Base-by-base conservation (phyloP, 2,113 vertebrate species). In the Oncorhynchus nerka region DNA sequence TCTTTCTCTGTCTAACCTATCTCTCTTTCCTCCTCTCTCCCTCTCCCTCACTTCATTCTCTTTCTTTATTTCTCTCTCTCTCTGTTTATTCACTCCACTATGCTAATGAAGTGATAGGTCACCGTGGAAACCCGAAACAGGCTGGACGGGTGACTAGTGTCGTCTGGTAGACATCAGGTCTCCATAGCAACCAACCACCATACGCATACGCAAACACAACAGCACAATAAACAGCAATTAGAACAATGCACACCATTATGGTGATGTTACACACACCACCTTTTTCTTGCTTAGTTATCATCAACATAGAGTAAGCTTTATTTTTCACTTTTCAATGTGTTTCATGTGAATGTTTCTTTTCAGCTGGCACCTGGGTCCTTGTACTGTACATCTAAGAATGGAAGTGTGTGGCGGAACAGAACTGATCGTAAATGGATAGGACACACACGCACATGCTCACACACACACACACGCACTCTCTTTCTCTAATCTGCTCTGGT, bases 61-160 rank as follows among this genome's bases (percentile, higher is more conserved):
- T 28, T 9, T 30, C 65, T 32, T 13, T 28, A 3, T 13, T 0
- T 12, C 1, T 20, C 16, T 69, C 34, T 39, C 8, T 24, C n/a
- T 65, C 4, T 66, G 65, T 67, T 67, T 67, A 69, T 69, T 69
- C 34, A 22, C 34, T 61, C 15, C 57, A 34, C 2, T 28, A 61
- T 73, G 30, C 57, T 39, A 73, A 34, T 34, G 20, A 73, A 73
- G n/a, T 20, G 61, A n/a, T 51, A 22, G 13, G 34, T 73, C 55
- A 59, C n/a, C 9, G 64, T 20, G 61, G 32, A 74, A 34, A 26
- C 28, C 72, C 16, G 34, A 20, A 74, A 65, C 61, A 45, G 30
- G 45, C 55, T 65, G 12, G 61, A 48, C 2, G 20, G 20, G 16
- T 15, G 61, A 48, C 9, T 20, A 16, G 12, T 11, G 32, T 69